Evolutionary conservation across 2,888 invertebrate species (phyloP).

Genomic region (Pollenia labialis): DNA sequence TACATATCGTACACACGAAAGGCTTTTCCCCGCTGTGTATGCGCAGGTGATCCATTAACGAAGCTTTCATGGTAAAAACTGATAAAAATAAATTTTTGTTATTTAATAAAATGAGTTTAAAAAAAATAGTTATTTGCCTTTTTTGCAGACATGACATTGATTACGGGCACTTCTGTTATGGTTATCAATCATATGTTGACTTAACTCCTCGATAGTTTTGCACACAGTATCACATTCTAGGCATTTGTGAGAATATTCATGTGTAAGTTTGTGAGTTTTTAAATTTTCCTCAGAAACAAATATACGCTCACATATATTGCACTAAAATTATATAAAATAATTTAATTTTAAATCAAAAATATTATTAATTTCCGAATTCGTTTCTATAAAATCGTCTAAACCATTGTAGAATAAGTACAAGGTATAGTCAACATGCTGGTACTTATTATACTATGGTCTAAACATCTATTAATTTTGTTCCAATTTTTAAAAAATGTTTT

Average conservation of each 20-base stretch:
- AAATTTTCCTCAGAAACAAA: constrained; percentile 86
- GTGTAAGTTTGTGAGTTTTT: constrained; percentile 85
- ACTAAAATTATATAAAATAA: constrained; percentile 77
- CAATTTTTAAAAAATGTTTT: too few relatives aligned
- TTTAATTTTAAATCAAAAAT: not conserved
- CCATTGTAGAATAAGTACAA: too few relatives aligned
- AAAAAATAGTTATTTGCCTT: constrained; percentile 76
- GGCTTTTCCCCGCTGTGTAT: constrained; percentile 87
- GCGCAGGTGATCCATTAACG: constrained; percentile 86
- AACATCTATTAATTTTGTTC: not conserved
- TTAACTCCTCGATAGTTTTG: constrained; percentile 83
- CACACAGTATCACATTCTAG: constrained; percentile 84
- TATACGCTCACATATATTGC: constrained; percentile 84
- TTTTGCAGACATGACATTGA: constrained; percentile 84
- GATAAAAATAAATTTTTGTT: not conserved
- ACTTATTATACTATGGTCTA: too few relatives aligned
- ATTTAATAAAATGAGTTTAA: not conserved
- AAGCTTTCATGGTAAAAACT: constrained; percentile 86
- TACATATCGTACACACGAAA: constrained; percentile 85
- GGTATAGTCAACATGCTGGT: too few relatives aligned
- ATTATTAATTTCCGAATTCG: not conserved
- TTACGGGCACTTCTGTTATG: constrained; percentile 85
- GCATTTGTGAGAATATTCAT: constrained; percentile 78
- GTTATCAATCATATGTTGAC: constrained; percentile 84
- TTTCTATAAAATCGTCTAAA: not conserved